Conservation (phyloP, 2,888 invertebrate species). For the Mythimna vitellina region DNA sequence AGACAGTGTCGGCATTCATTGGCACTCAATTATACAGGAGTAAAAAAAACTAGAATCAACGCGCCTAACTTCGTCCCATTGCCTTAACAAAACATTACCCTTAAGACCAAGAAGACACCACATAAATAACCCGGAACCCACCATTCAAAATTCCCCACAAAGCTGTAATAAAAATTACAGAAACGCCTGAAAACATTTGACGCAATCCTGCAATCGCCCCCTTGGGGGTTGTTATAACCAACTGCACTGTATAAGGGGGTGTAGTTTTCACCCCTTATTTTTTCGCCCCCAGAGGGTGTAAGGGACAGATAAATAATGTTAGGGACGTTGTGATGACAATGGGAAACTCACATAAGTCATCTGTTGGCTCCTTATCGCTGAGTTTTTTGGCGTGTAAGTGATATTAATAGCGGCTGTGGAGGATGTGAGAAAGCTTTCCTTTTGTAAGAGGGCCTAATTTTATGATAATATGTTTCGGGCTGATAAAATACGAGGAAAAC, state of each 20-base stretch:
- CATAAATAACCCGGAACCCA: neutral
- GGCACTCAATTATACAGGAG: neutral
- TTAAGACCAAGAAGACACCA: neutral
- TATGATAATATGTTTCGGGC: slow-evolving; percentile 41
- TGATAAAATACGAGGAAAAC: slow-evolving; percentile 11
- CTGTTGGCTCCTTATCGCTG: slow-evolving; percentile 46
- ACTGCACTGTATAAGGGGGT: slow-evolving; percentile 52
- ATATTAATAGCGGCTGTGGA: slow-evolving; percentile 46
- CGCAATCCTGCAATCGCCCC: slow-evolving; percentile 35
- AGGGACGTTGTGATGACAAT: slow-evolving; percentile 54
- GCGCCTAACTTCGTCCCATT: neutral
- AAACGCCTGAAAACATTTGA: slow-evolving; percentile 25
- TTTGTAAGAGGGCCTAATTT: slow-evolving; percentile 33
- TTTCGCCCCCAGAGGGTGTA: slow-evolving; percentile 41
- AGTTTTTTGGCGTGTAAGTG: slow-evolving; percentile 49
- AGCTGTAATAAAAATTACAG: slow-evolving; percentile 42
- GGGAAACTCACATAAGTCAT: slow-evolving; percentile 55
- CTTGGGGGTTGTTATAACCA: slow-evolving; percentile 31
- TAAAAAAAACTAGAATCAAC: neutral
- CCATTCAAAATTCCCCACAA: slow-evolving; percentile 14
- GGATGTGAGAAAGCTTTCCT: slow-evolving; percentile 29
- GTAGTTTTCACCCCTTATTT: slow-evolving; percentile 46
- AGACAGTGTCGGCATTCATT: no score
- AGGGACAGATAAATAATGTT: slow-evolving; percentile 60
- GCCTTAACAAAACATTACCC: neutral